Evolutionary conservation across 1,140 invertebrate genomes (phyloP).

Genomic region (Trialeurodes vaporariorum): DNA sequence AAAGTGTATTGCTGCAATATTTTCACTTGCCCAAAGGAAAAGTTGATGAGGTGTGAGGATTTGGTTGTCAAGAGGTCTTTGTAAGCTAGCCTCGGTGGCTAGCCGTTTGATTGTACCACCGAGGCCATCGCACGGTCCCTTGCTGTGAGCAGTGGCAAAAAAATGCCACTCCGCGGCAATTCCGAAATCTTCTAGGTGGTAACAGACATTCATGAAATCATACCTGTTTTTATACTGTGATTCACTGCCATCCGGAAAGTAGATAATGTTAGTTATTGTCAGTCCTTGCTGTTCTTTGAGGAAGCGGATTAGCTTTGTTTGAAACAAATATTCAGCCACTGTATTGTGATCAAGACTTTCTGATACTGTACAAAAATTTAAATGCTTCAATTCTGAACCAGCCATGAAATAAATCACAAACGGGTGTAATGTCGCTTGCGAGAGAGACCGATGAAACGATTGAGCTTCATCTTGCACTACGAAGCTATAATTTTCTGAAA

Average conservation of each 20-base stretch:
- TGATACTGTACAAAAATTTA: slow-evolving; percentile 16
- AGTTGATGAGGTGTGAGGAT: not conserved
- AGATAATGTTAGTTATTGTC: slow-evolving; percentile 4
- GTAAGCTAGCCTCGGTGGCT: not conserved
- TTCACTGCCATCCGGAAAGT: slow-evolving; percentile 11
- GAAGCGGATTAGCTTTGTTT: not conserved
- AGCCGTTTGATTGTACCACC: slow-evolving; percentile 18
- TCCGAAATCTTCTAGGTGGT: slow-evolving; percentile 21
- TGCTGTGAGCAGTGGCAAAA: slow-evolving; percentile 29
- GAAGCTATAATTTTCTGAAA: slow-evolving; percentile 31
- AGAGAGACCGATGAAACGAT: slow-evolving; percentile 27
- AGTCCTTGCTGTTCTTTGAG: not conserved
- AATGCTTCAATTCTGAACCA: not conserved
- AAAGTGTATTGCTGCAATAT: not conserved
- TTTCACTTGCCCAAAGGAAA: not conserved
- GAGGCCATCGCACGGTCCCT: slow-evolving; percentile 27
- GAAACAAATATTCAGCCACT: not conserved
- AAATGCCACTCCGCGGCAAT: slow-evolving; percentile 27
- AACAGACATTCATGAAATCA: slow-evolving; percentile 13
- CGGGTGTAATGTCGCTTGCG: slow-evolving; percentile 20
- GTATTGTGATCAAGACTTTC: slow-evolving; percentile 18
- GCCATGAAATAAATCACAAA: slow-evolving; percentile 18
- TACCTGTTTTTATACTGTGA: slow-evolving; percentile 17
- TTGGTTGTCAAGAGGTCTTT: not conserved
- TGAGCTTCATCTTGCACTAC: slow-evolving; percentile 27